These are phyloP conservation scores for Syrmaticus mikado DNA, from an alignment of 2,113 vertebrate species.

Conservation along the genomic window DNA sequence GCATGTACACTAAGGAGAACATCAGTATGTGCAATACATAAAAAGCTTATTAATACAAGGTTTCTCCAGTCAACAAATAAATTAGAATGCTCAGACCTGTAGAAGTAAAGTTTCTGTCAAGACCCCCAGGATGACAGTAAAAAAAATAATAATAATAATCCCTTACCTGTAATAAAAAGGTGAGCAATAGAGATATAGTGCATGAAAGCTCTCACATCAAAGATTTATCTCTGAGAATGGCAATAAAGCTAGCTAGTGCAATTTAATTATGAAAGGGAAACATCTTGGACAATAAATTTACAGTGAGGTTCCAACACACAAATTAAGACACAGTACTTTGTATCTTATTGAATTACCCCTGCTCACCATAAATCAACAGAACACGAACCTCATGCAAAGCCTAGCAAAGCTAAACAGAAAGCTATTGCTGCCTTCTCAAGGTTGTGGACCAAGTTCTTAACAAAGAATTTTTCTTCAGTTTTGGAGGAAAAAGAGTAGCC, in stretches of 20 bases:
- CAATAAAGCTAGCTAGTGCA: conserved; percentile 76
- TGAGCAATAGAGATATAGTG: conserved; percentile 65
- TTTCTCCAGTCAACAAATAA: conserved; percentile 50
- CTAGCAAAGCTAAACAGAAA: neutral
- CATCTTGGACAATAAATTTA: conserved; percentile 75
- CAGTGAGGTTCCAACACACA: conserved; percentile 53
- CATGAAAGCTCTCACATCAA: conserved; percentile 59
- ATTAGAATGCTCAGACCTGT: conserved; percentile 43
- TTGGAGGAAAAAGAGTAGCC: neutral
- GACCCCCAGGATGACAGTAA: conserved; percentile 36
- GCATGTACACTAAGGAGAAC: neutral
- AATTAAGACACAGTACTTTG: conserved; percentile 68
- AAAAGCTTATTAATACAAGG: conserved; percentile 56
- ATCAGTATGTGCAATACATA: neutral
- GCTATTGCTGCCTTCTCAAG: neutral
- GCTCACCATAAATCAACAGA: conserved; percentile 71
- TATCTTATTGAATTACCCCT: conserved; percentile 55
- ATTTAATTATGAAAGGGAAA: conserved; percentile 80
- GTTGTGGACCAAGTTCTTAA: neutral
- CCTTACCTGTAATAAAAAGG: conserved; percentile 68
- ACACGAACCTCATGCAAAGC: neutral
- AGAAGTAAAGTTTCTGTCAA: conserved; percentile 70
- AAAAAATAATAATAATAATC: conserved; percentile 44
- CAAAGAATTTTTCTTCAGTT: neutral
- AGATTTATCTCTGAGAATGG: conserved; percentile 75